Conservation (phyloP, 2,888 invertebrate genomes). For the Lissonota sp. region DNA sequence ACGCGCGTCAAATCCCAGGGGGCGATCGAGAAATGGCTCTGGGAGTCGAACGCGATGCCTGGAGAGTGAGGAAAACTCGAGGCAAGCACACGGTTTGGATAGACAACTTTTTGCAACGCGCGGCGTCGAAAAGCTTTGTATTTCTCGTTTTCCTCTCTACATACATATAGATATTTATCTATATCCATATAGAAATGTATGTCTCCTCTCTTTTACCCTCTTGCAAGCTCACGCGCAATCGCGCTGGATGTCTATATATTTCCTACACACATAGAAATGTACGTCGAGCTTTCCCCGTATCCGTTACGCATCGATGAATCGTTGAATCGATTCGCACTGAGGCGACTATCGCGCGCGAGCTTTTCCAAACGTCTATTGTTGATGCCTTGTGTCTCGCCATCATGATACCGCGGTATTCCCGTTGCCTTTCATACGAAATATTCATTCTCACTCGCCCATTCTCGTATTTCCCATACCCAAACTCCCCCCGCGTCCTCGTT, state of each 20-base stretch:
- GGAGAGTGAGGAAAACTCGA: conserved; percentile 35
- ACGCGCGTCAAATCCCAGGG: conserved; percentile 25
- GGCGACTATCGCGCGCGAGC: conserved; percentile 38
- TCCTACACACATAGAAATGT: not conserved
- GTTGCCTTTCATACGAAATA: conserved; percentile 4
- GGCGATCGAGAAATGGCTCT: conserved; percentile 55
- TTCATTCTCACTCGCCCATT: conserved; percentile 1
- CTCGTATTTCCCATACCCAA: not conserved
- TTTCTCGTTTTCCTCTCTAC: conserved; percentile 17
- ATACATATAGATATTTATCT: not conserved
- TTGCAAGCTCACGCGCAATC: conserved; percentile 10
- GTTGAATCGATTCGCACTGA: conserved; percentile 57
- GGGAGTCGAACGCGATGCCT: conserved; percentile 12
- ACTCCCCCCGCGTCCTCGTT: not conserved
- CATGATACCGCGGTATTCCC: conserved; percentile 19
- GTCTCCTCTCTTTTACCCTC: conserved; percentile 1
- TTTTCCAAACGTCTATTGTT: conserved; percentile 50
- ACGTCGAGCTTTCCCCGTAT: conserved; percentile 26
- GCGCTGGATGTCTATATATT: not conserved
- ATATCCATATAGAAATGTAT: not conserved
- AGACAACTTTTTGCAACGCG: conserved; percentile 58
- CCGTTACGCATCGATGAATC: conserved; percentile 60
- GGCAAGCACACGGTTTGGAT: conserved; percentile 37
- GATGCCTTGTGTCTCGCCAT: conserved; percentile 40
- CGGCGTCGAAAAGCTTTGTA: conserved; percentile 61